These are phyloP conservation scores for Protophormia terraenovae DNA, from an alignment of 2,888 invertebrate species.

Conservation along the genomic window DNA sequence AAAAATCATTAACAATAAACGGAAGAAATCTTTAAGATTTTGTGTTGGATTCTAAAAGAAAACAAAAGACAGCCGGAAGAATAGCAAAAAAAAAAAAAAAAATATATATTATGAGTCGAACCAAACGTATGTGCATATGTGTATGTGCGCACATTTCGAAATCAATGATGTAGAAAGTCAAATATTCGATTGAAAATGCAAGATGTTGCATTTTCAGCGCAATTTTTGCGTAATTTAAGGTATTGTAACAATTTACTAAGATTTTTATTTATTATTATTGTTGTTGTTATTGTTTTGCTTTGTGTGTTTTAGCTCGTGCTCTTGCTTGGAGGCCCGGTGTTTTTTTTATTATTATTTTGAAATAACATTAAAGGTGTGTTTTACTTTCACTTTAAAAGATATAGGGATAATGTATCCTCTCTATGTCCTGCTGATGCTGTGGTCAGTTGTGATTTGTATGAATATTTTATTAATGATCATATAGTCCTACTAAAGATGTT, in stretches of 20 bases:
- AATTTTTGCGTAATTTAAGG: constrained; percentile 61
- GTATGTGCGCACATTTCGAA: neutral
- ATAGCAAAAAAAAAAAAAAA: too few species aligned
- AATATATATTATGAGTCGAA: constrained; percentile 1
- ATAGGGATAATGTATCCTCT: neutral
- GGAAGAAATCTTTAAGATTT: constrained; percentile 48
- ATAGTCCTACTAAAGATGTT: constrained; percentile 8
- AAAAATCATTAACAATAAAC: constrained; percentile 18
- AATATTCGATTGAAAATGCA: constrained; percentile 31
- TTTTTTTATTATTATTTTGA: constrained; percentile 3
- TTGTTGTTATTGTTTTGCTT: constrained; percentile 4
- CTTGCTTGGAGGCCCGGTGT: constrained; percentile 40
- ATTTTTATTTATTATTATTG: constrained; percentile 43
- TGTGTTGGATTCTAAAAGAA: neutral
- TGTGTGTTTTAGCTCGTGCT: constrained; percentile 46
- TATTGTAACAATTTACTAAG: constrained; percentile 24
- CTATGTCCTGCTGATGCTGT: constrained; percentile 58
- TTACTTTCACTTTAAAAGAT: neutral
- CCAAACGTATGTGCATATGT: constrained; percentile 4
- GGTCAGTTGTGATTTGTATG: constrained; percentile 63
- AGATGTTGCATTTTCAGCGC: constrained; percentile 62
- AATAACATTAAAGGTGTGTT: constrained; percentile 41
- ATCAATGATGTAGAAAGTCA: constrained; percentile 40
- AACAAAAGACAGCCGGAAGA: constrained; percentile 20
- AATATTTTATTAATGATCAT: constrained; percentile 50